phyloP scores from a whole-genome alignment of 1,140 invertebrate genomes.

The Papilio polytes region DNA sequence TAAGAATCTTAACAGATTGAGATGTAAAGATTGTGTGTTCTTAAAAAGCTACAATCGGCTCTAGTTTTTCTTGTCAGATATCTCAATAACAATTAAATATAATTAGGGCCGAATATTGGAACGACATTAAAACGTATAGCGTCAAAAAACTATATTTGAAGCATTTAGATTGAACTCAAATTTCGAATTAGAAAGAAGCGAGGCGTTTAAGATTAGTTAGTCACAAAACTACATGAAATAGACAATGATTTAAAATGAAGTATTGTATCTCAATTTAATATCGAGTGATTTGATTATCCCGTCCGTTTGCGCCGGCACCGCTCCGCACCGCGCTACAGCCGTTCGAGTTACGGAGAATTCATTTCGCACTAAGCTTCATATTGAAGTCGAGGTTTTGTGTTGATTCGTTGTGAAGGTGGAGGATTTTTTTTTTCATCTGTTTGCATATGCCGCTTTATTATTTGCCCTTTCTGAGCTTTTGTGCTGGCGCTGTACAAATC shows the following conservation, averaged over 20 bases:
- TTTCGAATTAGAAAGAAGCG: no score
- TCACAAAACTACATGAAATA: not conserved
- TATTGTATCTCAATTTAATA: not conserved
- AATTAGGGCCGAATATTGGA: no score
- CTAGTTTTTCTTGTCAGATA: no score
- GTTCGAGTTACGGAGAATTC: conserved; percentile 7
- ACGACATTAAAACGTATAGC: no score
- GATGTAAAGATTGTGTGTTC: no score
- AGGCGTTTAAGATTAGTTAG: no score
- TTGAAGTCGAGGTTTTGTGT: conserved; percentile 32
- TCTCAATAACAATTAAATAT: no score
- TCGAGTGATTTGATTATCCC: not conserved
- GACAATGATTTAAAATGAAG: not conserved
- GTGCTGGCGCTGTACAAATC: conserved; percentile 23
- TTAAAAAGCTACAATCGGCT: no score
- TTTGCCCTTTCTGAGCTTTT: conserved; percentile 25
- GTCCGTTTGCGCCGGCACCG: not conserved
- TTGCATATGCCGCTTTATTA: conserved; percentile 35
- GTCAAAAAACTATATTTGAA: no score
- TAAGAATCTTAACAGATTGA: no score
- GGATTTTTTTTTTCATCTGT: conserved; percentile 37
- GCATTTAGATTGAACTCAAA: no score
- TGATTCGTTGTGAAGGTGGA: conserved; percentile 33
- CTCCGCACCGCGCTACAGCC: not conserved
- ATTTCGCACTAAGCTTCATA: conserved; percentile 41